A percentile compares a stretch with the other conserved stretches of the same genome.
Conservation (phyloP, 2,888 invertebrate genomes). For the Ganaspis brasiliensis region DNA sequence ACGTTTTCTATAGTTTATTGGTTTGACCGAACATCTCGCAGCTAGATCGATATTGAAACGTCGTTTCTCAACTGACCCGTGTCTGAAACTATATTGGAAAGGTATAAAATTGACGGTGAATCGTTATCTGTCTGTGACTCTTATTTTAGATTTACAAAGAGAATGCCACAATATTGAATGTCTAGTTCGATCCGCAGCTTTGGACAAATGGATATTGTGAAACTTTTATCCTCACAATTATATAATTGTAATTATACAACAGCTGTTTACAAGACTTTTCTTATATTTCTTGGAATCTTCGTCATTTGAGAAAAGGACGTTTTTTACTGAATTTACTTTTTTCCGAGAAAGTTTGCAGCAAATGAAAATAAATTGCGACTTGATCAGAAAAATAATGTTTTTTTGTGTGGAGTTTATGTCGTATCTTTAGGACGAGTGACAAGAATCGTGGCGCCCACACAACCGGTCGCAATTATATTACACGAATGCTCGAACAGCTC, state of each 20-base stretch:
- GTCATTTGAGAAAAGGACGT: too few species aligned
- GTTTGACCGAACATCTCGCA: constrained; percentile 40
- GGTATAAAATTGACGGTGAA: constrained; percentile 21
- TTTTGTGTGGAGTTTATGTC: background rate
- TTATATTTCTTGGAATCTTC: too few species aligned
- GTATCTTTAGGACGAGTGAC: constrained; percentile 24
- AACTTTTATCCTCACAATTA: background rate
- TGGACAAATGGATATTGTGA: background rate
- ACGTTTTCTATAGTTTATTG: constrained; percentile 65
- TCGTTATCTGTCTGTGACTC: constrained; percentile 27
- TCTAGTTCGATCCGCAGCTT: background rate
- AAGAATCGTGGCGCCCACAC: constrained; percentile 37
- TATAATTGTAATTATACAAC: too few species aligned
- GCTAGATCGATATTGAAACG: constrained; percentile 34
- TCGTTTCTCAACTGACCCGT: constrained; percentile 54
- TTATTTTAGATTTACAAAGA: constrained; percentile 21
- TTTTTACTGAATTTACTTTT: background rate
- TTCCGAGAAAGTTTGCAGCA: background rate
- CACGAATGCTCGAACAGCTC: constrained; percentile 13
- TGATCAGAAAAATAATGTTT: constrained; percentile 9
- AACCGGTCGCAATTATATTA: constrained; percentile 36
- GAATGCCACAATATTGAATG: constrained; percentile 15
- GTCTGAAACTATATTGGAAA: constrained; percentile 6
- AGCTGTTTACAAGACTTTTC: too few species aligned
- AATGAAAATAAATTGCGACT: constrained; percentile 13